A percentile compares a stretch with the other conserved stretches of the same genome.
Evolutionary conservation across 2,888 invertebrate genomes (phyloP).

Genomic region (Beris chalybata): DNA sequence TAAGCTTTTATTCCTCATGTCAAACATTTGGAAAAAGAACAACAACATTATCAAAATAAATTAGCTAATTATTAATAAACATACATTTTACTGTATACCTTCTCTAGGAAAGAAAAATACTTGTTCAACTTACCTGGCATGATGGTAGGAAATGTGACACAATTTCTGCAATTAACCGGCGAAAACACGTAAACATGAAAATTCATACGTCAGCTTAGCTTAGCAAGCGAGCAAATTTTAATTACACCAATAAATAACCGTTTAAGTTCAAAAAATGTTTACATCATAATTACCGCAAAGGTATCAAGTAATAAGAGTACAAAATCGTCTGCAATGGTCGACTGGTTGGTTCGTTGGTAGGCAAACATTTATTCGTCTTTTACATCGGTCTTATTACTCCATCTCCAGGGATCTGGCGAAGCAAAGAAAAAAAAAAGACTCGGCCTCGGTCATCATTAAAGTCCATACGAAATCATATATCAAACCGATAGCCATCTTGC

Average conservation of each 20-base stretch:
- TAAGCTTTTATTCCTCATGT: no score
- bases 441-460: constrained; percentile 40
- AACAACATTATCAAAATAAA: no score
- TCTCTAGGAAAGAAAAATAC: no score
- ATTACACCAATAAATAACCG: constrained; percentile 43
- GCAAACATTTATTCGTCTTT: constrained; percentile 21
- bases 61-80: no score
- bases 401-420: neutral
- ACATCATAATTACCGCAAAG: constrained; percentile 42
- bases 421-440: constrained; percentile 16
- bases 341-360: no score
- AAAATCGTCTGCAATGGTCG: no score
- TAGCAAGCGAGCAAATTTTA: constrained; percentile 41
- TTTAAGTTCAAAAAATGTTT: constrained; percentile 41
- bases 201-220: constrained; percentile 27
- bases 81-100: no score
- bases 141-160: no score
- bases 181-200: constrained; percentile 49
- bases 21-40: no score
- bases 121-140: no score
- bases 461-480: constrained; percentile 42
- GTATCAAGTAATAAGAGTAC: neutral
- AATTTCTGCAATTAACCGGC: constrained; percentile 48
- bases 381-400: constrained; percentile 20
- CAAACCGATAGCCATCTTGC: constrained; percentile 44